phyloP scores from a whole-genome alignment of 2,888 invertebrate species.

The Phyto melanocephala region DNA sequence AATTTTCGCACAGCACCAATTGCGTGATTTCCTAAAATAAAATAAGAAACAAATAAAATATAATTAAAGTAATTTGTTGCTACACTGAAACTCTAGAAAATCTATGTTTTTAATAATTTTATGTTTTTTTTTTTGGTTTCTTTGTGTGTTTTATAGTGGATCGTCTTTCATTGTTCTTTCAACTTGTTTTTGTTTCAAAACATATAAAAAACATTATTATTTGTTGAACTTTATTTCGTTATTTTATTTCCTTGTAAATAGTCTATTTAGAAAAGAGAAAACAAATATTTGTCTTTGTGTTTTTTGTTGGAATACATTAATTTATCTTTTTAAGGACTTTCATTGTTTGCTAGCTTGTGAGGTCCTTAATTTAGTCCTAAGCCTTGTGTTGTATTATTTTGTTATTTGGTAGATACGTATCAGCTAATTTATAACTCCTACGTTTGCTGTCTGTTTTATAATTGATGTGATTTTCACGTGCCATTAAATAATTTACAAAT shows the following conservation, averaged over 20 bases:
- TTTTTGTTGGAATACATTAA: background rate
- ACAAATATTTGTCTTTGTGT: no score
- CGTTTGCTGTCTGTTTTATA: conserved; percentile 55
- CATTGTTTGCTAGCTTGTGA: background rate
- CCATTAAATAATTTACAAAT: conserved; percentile 67
- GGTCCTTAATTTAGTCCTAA: conserved; percentile 23
- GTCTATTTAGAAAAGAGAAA: no score
- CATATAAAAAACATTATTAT: conserved; percentile 1
- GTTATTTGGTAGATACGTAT: no score
- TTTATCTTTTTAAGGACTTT: background rate
- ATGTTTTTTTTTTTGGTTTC: background rate
- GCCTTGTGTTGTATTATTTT: background rate
- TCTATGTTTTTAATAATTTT: conserved; percentile 24
- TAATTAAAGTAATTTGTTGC: conserved; percentile 59
- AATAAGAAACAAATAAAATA: conserved; percentile 61
- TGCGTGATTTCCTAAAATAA: conserved; percentile 79
- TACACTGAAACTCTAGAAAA: background rate
- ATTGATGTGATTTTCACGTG: conserved; percentile 76
- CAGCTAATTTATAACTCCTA: background rate
- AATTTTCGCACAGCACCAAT: conserved; percentile 79
- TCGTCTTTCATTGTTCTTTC: conserved; percentile 22
- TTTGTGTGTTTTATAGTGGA: background rate
- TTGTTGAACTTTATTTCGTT: background rate
- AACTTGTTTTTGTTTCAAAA: background rate
- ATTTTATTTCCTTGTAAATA: no score